Base-by-base conservation (phyloP, 2,113 vertebrate genomes). In the Rutilus rutilus region DNA sequence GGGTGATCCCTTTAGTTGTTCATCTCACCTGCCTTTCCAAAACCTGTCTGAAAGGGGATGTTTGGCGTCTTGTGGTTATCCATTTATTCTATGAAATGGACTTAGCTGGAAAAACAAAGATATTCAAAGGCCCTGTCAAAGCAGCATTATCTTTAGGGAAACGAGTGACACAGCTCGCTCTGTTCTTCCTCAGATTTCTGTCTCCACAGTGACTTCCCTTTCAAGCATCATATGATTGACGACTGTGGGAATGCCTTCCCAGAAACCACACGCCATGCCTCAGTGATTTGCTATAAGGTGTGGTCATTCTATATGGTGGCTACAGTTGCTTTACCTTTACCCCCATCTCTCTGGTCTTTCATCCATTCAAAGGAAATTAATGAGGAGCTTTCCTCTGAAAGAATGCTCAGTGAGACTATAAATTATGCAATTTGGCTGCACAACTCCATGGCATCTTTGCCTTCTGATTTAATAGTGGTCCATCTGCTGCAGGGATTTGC, bases 181-280 rank as follows among this genome's bases (percentile, higher is more conserved):
- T 65, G 25, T 75, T 83, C 45, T 84, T 78, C 36, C 88, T 89
- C 79, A 85, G 86, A 85, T 87, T 85, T 87, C 65, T 82, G 75
- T 87, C 65, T 85, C 64, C 74, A 67, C 64, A 83, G 52, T 39
- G 78, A 82, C 57, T 64, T 64, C 57, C n/a, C 62, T 83, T 83
- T 79, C 59, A 86, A 83, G 74, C 59, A 33, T 60, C 77, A 36
- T 77, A 21, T 84, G 84, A 86, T 83, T 74, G 64, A 83, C 19
- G 75, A 84, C 59, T 79, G 27, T 76, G 84, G 80, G 76, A 87
- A 86, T 84, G 78, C 79, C 79, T 83, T 83, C 21, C 45, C 39
- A 74, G 73, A 36, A 73, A 33, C 57, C 84, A 78, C 60, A 77
- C 73, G 71, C 33, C 74, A 75, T 67, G 79, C 84, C 52, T 85